These are phyloP conservation scores for Athalia circularis DNA, from an alignment of 2,888 invertebrate genomes.

Conservation along the genomic window DNA sequence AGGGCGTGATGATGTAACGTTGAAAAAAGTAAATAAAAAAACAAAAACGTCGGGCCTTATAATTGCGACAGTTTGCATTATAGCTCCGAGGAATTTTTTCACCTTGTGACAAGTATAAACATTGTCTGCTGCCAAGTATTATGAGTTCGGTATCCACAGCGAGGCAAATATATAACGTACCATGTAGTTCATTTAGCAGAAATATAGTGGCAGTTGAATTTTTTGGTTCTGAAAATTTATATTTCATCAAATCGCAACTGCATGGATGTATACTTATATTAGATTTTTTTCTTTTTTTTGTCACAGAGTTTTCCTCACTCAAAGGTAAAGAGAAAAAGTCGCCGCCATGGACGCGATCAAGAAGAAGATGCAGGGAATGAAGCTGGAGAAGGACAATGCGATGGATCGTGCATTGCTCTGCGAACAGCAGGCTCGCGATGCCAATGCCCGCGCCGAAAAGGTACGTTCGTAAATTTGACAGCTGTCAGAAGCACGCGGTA, in stretches of 20 bases:
- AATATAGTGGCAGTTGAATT: not conserved
- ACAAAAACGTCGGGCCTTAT: slow-evolving; percentile 6
- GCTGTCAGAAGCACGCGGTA: slow-evolving; percentile 35
- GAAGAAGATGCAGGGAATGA: slow-evolving; percentile 99
- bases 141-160: slow-evolving; percentile 12
- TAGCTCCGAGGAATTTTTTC: slow-evolving; percentile 6
- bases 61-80: slow-evolving; percentile 25
- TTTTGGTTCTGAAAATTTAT: not conserved
- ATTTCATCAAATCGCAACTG: not conserved
- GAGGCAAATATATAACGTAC: not conserved
- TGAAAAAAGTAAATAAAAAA: slow-evolving; percentile 13
- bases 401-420: slow-evolving; percentile 98
- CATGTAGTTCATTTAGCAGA: not conserved
- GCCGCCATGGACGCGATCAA: slow-evolving; percentile 99
- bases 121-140: slow-evolving; percentile 36
- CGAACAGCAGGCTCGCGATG: slow-evolving; percentile 96
- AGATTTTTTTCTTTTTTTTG: slow-evolving; percentile 39
- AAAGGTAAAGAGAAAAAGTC: slow-evolving; percentile 75
- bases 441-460: slow-evolving; percentile 92
- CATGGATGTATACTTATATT: not conserved
- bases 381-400: slow-evolving; percentile 99
- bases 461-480: slow-evolving; percentile 63
- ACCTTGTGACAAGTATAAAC: slow-evolving; percentile 20
- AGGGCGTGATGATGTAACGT: slow-evolving; percentile 22
- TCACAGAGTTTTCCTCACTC: slow-evolving; percentile 57